These are phyloP conservation scores for Chaetodon trifascialis DNA, from an alignment of 2,113 vertebrate species.

Conservation along the genomic window DNA sequence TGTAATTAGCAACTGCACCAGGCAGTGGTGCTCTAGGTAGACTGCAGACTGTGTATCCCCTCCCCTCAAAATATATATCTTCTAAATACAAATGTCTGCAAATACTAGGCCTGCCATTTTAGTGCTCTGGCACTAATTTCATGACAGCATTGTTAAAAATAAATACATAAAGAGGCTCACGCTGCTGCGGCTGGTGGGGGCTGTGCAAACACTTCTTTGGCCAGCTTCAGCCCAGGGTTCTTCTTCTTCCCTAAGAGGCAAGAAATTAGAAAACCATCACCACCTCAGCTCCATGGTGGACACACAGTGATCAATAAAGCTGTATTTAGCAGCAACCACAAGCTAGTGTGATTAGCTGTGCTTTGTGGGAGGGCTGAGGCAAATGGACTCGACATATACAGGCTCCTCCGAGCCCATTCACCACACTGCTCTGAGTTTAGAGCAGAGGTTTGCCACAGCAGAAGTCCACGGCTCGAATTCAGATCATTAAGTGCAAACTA, in stretches of 20 bases:
- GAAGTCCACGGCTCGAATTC: background rate
- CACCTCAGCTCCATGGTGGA: background rate
- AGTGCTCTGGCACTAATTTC: no score
- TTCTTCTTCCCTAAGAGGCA: slow-evolving; percentile 85
- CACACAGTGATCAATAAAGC: background rate
- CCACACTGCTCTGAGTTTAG: background rate
- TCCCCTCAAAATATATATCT: no score
- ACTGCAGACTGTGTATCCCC: background rate
- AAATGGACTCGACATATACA: slow-evolving; percentile 4
- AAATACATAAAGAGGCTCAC: slow-evolving; percentile 83
- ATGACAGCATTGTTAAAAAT: background rate
- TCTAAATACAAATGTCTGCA: no score
- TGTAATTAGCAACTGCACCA: background rate
- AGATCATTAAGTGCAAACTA: background rate
- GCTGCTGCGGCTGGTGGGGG: slow-evolving; percentile 88
- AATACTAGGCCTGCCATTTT: background rate
- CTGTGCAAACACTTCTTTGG: slow-evolving; percentile 92
- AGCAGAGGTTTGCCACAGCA: background rate
- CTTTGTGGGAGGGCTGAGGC: background rate
- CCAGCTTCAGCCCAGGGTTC: slow-evolving; percentile 93
- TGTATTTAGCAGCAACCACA: slow-evolving; percentile 7
- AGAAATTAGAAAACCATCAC: slow-evolving; percentile 10
- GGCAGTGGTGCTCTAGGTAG: background rate
- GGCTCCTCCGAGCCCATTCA: background rate
- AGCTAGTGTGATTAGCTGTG: background rate